Conservation (phyloP, 2,888 invertebrate species). For the Sphaeridia pumilis region DNA sequence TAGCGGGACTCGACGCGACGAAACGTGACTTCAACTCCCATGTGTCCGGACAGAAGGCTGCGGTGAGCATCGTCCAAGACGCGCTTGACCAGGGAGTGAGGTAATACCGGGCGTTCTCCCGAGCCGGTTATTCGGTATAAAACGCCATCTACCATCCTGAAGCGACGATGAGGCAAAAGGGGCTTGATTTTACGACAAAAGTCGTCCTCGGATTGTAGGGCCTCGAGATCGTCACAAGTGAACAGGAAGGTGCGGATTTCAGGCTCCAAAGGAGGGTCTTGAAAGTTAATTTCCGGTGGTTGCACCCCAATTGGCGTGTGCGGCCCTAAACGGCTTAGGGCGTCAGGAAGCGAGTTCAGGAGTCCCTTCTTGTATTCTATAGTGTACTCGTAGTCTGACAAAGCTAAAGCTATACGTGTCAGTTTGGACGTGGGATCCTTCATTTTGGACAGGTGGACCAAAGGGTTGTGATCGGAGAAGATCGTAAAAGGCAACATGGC, state of each 20-base stretch:
- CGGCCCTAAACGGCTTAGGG: slow-evolving; percentile 35
- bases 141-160: background rate
- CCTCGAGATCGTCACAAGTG: background rate
- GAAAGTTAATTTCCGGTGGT: background rate
- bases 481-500: slow-evolving; percentile 38
- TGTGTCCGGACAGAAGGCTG: background rate
- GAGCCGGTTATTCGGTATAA: background rate
- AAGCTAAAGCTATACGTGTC: slow-evolving; percentile 40
- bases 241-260: background rate
- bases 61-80: slow-evolving; percentile 3
- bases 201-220: background rate
- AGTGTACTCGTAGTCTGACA: slow-evolving; percentile 39
- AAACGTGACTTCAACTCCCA: background rate
- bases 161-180: background rate
- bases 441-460: slow-evolving; percentile 41
- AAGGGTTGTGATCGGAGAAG: slow-evolving; percentile 41
- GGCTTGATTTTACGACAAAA: background rate
- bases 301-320: background rate
- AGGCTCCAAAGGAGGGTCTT: background rate
- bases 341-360: slow-evolving; percentile 39
- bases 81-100: background rate
- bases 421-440: slow-evolving; percentile 40
- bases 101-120: background rate
- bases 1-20: background rate
- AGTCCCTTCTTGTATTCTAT: slow-evolving; percentile 39